A percentile compares a stretch with the other conserved stretches of the same genome.
Evolutionary conservation across 1,140 invertebrate species (phyloP).

Genomic region (Lithobius niger): DNA sequence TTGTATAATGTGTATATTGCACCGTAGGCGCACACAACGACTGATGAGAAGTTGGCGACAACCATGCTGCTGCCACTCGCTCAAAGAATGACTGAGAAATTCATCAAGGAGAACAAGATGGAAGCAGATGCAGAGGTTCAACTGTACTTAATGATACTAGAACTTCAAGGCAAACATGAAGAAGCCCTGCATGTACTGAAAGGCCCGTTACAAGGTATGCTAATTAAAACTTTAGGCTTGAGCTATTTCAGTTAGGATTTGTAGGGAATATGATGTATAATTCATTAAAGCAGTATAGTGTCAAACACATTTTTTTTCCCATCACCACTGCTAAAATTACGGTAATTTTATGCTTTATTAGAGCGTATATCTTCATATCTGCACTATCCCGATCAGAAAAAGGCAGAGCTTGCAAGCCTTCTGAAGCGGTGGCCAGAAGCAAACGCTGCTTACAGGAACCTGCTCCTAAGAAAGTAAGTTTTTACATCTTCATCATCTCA

Average conservation of each 20-base stretch:
- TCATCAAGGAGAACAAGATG: constrained; percentile 73
- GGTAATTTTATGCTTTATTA: constrained; percentile 15
- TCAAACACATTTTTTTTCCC: neutral
- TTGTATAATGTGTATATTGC: neutral
- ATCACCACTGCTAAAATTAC: neutral
- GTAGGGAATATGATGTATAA: neutral
- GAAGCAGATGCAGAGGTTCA: constrained; percentile 87
- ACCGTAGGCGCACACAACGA: constrained; percentile 31
- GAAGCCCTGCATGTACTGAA: constrained; percentile 66
- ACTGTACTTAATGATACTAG: constrained; percentile 78
- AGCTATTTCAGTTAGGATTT: neutral
- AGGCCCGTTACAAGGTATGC: constrained; percentile 45
- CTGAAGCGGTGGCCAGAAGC: constrained; percentile 53
- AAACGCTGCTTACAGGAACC: constrained; percentile 53
- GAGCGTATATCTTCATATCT: constrained; percentile 30
- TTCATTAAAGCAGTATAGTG: neutral
- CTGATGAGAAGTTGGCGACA: constrained; percentile 28
- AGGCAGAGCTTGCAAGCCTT: constrained; percentile 55
- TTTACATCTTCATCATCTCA: constrained; percentile 19
- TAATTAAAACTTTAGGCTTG: constrained; percentile 7
- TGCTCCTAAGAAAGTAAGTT: constrained; percentile 47
- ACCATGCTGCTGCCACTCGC: constrained; percentile 64
- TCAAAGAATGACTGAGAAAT: constrained; percentile 65
- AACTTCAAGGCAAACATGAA: constrained; percentile 64
- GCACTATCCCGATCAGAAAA: constrained; percentile 42